Evolutionary conservation across 64 coral and sea anemone species (phyloP).

Genomic region (Stylophora pistillata): DNA sequence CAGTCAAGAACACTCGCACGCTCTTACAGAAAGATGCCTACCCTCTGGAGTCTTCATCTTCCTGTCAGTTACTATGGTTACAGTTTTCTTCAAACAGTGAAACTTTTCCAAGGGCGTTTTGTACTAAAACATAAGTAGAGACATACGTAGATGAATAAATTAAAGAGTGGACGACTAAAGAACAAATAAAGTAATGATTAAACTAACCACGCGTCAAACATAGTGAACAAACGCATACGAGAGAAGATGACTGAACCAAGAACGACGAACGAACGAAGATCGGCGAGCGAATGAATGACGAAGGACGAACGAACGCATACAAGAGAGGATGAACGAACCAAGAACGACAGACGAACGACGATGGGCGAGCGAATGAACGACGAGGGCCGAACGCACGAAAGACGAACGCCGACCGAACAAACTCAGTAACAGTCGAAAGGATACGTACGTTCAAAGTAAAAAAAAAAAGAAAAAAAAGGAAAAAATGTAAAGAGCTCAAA

Average conservation of each 20-base stretch:
- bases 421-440: neutral
- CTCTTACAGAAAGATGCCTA: neutral
- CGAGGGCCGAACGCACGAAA: no score
- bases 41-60: slow-evolving; percentile 64
- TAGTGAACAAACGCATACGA: no score
- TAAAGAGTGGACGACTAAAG: neutral
- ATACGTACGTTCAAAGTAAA: neutral
- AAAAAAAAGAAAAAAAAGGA: neutral
- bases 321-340: no score
- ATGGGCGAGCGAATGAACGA: no score
- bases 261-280: no score
- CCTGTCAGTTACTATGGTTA: slow-evolving; percentile 90
- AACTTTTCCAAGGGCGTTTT: slow-evolving; percentile 96
- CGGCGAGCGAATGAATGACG: no score
- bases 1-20: no score
- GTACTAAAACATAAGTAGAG: slow-evolving; percentile 32
- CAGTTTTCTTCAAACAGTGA: slow-evolving; percentile 85
- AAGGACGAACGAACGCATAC: no score
- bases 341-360: no score
- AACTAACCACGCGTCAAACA: no score
- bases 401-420: neutral
- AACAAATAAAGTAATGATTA: no score
- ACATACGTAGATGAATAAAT: neutral
- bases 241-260: no score
- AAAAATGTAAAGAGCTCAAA: neutral